Evolutionary conservation across 2,113 vertebrate species (phyloP).

Genomic region (Cyanocitta stelleri): DNA sequence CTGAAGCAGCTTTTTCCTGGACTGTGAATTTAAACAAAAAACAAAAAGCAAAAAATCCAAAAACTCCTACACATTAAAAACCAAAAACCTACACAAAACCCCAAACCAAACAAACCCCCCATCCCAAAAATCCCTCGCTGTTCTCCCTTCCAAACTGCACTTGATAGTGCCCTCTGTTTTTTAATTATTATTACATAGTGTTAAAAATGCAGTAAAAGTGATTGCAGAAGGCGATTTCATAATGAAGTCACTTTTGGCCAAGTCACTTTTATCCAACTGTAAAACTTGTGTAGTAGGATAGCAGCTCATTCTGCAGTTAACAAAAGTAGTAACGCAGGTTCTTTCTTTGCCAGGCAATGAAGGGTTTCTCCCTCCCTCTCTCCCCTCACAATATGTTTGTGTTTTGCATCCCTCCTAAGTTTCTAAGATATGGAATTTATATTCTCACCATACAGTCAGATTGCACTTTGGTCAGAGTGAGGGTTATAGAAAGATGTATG

Average conservation of each 20-base stretch:
- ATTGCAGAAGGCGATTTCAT: neutral
- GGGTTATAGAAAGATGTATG: neutral
- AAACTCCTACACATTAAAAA: neutral
- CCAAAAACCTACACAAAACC: neutral
- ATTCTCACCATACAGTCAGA: neutral
- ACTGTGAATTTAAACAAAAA: neutral
- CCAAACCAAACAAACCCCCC: accelerated
- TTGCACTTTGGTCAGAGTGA: accelerated
- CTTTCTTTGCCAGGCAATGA: neutral
- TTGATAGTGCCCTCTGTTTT: neutral
- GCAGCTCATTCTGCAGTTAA: neutral
- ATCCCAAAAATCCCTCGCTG: neutral
- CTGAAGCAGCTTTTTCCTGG: neutral
- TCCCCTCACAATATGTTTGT: neutral
- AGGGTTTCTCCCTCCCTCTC: neutral
- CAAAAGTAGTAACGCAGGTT: neutral
- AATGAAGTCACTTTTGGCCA: neutral
- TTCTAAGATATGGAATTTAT: neutral
- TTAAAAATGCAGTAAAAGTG: neutral
- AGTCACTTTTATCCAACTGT: neutral
- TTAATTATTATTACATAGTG: neutral
- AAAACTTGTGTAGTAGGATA: neutral
- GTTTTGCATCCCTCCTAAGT: neutral
- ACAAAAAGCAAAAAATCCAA: neutral
- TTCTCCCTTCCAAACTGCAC: neutral